These are phyloP conservation scores for Rhopilema esculentum DNA, from an alignment of 30 jellyfish, hydroid and myxozoan species.

Conservation along the genomic window DNA sequence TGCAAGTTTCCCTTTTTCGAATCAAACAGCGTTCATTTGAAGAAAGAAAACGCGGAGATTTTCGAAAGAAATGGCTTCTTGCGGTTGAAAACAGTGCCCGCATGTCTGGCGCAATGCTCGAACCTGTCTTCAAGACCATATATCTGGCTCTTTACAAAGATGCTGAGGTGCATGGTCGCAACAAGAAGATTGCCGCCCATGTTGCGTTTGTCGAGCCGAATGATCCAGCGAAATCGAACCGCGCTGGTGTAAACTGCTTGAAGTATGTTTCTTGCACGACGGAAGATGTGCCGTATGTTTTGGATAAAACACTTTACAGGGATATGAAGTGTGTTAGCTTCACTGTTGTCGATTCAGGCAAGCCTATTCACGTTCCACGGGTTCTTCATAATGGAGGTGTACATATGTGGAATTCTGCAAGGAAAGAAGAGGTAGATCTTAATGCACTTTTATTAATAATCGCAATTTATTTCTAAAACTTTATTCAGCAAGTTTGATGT, in stretches of 20 bases:
- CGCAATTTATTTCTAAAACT: too few species aligned
- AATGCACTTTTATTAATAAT: background rate
- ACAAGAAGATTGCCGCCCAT: constrained; percentile 74
- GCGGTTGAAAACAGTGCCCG: constrained; percentile 76
- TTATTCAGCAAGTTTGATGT: too few species aligned
- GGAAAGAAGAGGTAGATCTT: constrained; percentile 79
- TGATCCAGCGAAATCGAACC: constrained; percentile 42
- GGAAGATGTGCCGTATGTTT: constrained; percentile 66
- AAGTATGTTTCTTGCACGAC: constrained; percentile 91
- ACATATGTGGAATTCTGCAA: constrained; percentile 83
- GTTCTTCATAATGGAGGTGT: constrained; percentile 96
- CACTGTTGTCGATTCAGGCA: constrained; percentile 87
- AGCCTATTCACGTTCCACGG: constrained; percentile 96
- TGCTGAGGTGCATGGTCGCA: constrained; percentile 85
- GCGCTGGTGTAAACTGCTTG: constrained; percentile 59
- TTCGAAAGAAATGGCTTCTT: constrained; percentile 72
- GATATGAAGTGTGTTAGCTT: constrained; percentile 90
- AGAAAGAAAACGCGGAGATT: constrained; percentile 92
- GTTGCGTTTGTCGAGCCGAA: constrained; percentile 87
- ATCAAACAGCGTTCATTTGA: constrained; percentile 84
- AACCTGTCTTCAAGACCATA: constrained; percentile 82
- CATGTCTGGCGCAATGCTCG: constrained; percentile 86
- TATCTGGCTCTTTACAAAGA: constrained; percentile 75
- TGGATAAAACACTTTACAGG: constrained; percentile 73
- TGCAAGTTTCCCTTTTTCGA: background rate